Evolutionary conservation across 2,888 invertebrate species (phyloP).

Genomic region (Mylabris sibirica): DNA sequence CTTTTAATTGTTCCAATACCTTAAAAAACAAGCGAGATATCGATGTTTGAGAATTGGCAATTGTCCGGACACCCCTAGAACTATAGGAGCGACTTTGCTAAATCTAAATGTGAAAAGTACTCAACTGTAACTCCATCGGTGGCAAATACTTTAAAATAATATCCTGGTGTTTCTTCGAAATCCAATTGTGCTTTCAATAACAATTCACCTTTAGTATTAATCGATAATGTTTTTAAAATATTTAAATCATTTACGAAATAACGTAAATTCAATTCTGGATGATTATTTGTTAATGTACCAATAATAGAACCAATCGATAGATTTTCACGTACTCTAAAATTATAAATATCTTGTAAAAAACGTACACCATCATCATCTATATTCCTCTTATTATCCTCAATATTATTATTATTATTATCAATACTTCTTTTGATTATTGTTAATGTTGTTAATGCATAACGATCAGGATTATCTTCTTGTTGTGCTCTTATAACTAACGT

Average conservation of each 20-base stretch:
- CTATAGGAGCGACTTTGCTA: no score
- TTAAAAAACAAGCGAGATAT: no score
- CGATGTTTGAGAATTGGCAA: no score
- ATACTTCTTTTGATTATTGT: conserved; percentile 65
- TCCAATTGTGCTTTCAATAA: conserved; percentile 78
- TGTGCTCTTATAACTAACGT: conserved; percentile 82
- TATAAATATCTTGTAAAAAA: conserved; percentile 77
- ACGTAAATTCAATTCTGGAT: conserved; percentile 71
- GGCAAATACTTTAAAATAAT: conserved; percentile 81
- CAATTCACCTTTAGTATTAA: conserved; percentile 82
- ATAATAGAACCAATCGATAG: conserved; percentile 77
- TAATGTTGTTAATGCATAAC: conserved; percentile 83
- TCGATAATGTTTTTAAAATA: conserved; percentile 77
- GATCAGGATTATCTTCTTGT: conserved; percentile 81
- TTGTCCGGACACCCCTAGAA: no score
- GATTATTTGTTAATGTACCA: conserved; percentile 73
- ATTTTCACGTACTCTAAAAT: conserved; percentile 78
- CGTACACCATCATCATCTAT: conserved; percentile 58
- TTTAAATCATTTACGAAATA: conserved; percentile 80
- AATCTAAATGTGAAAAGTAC: no score
- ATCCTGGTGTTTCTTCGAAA: conserved; percentile 76
- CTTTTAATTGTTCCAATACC: no score
- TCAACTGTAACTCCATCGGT: conserved; percentile 77
- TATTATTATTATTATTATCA: conserved; percentile 71
- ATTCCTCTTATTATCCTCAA: conserved; percentile 65